Evolutionary conservation across 2,113 vertebrate species (phyloP), one percentile per base, ranked within the genome.

Genomic region (Aegypius monachus): DNA sequence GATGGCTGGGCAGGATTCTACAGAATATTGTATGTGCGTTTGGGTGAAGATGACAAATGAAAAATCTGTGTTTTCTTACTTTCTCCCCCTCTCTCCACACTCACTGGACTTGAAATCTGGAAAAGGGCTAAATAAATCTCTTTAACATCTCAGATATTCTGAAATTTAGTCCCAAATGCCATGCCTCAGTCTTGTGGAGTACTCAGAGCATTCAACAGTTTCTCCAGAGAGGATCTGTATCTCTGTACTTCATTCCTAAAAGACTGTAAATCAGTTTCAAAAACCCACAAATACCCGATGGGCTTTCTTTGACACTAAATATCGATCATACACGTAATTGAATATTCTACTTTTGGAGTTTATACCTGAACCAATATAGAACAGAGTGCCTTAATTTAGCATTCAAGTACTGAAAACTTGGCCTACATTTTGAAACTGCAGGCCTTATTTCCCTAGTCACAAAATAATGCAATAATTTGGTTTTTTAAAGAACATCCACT

Each of bases 291-390:
- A 65, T 80, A 52, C 56, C 55, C 13, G 0, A 0, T 59, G 48
- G 68, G 36, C 68, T 94, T 94, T 72, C 61, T 82, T 52, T 74
- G 42, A 61, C 56, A 34, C 66, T 63, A 56, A 89, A 53, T 95
- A 95, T 95, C 0, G 25, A 87, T 95, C 61, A 36, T 74, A 79
- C 4, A 9, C 1, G 1, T 93, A 95, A 93, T 32, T 88, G 73
- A 89, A 67, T 94, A 45, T 52, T 90, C 81, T 91, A 48, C 82
- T 91, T 95, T 68, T 79, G 61, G 74, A 90, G 45, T 65, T 89
- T 56, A 19, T 88, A 53, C 47, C 56, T 93, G 70, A 80, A 85
- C 92, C 65, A 38, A 34, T 81, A 65, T 72, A 91, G 96, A 87
- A 75, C 70, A 80, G 53, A 53, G 34, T 43, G 48, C 66, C 78